These are phyloP conservation scores for Phyllotreta cruciferae DNA, from an alignment of 2,888 invertebrate genomes.

Conservation along the genomic window DNA sequence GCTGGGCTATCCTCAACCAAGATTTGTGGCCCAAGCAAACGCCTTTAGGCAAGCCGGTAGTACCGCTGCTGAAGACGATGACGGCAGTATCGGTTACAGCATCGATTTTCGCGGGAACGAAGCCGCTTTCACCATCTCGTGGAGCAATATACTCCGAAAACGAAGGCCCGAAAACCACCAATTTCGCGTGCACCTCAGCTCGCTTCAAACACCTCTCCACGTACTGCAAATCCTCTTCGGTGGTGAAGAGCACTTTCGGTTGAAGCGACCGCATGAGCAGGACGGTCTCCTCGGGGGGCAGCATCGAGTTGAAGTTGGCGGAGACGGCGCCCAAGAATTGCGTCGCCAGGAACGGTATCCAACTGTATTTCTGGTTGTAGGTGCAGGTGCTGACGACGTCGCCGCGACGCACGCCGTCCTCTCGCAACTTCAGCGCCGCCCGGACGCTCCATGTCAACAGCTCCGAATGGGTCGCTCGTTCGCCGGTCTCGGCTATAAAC, in stretches of 20 bases:
- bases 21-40: slow-evolving; percentile 43
- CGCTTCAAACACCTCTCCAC: slow-evolving; percentile 37
- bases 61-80: slow-evolving; percentile 53
- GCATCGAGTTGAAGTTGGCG: slow-evolving; percentile 48
- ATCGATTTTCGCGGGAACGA: slow-evolving; percentile 39
- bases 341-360: slow-evolving; percentile 61
- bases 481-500: slow-evolving; percentile 34
- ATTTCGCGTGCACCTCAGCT: slow-evolving; percentile 36
- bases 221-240: slow-evolving; percentile 31
- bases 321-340: slow-evolving; percentile 58
- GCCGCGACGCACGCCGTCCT: slow-evolving; percentile 29
- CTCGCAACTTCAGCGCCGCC: slow-evolving; percentile 31
- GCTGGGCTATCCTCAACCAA: slow-evolving; percentile 5
- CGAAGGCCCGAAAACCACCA: slow-evolving; percentile 46
- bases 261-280: slow-evolving; percentile 34
- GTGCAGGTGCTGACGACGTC: slow-evolving; percentile 36
- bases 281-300: slow-evolving; percentile 41
- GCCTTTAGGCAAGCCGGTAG: slow-evolving; percentile 51
- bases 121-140: slow-evolving; percentile 39
- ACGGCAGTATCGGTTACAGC: slow-evolving; percentile 43
- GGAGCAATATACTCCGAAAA: slow-evolving; percentile 37
- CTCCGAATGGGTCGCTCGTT: slow-evolving; percentile 30
- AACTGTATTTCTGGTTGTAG: slow-evolving; percentile 32
- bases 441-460: slow-evolving; percentile 30
- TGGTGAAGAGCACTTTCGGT: slow-evolving; percentile 40